A percentile compares a stretch with the other conserved stretches of the same genome.
Evolutionary conservation across 2,797 vertebrate genomes (phyloP).

Genomic region (Nyctibius grandis): DNA sequence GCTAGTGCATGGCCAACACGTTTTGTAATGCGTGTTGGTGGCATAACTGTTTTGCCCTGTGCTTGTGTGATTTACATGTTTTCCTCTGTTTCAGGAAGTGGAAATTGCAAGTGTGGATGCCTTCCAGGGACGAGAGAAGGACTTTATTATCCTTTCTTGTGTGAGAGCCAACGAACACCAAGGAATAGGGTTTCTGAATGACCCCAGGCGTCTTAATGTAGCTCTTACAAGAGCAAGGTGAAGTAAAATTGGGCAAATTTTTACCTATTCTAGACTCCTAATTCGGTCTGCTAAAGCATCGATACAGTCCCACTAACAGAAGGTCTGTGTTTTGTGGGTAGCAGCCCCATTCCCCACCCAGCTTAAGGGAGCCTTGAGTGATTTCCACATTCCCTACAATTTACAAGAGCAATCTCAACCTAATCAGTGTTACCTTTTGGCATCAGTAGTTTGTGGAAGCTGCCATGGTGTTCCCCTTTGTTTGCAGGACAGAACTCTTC

Average conservation of each 20-base stretch:
- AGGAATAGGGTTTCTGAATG: conserved; percentile 96
- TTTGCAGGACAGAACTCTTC: neutral
- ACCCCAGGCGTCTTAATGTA: conserved; percentile 94
- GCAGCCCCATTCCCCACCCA: neutral
- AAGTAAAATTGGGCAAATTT: neutral
- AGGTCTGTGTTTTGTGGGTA: neutral
- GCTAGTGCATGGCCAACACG: rapidly evolving
- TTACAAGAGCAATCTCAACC: neutral
- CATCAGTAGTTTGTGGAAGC: neutral
- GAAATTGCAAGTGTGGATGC: conserved; percentile 98
- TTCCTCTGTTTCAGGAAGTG: conserved; percentile 82
- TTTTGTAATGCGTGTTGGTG: neutral
- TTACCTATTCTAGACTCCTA: neutral
- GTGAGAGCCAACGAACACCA: conserved; percentile 98
- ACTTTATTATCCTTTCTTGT: conserved; percentile 98
- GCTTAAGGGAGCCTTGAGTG: neutral
- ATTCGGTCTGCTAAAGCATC: neutral
- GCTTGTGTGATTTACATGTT: neutral
- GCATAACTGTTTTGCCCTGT: neutral
- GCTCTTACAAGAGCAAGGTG: conserved; percentile 96
- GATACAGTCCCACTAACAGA: neutral
- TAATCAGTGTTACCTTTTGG: neutral
- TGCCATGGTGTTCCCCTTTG: rapidly evolving
- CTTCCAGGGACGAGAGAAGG: conserved; percentile 97
- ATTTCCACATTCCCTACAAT: neutral